Percentiles rank a stretch among this genome's conserved stretches.
Conservation (phyloP, 2,797 vertebrate species). For the Valencia hispanica region DNA sequence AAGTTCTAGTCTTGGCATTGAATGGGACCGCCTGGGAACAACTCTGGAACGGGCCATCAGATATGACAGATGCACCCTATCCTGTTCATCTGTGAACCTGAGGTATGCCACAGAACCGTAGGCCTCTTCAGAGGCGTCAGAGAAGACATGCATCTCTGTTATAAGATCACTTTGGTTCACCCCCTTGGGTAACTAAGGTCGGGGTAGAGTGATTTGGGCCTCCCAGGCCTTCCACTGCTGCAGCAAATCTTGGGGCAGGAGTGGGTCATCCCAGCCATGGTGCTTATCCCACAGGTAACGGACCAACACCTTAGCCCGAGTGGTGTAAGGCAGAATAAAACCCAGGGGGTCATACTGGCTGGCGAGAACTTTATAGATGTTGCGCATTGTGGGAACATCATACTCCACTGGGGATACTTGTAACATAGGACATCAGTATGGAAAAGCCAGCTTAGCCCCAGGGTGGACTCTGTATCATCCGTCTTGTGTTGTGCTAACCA, state of each 20-base stretch:
- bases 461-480: too few relatives aligned
- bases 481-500: too few relatives aligned
- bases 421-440: too few relatives aligned
- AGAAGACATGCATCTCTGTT: not conserved
- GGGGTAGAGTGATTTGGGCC: not conserved
- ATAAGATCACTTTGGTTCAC: not conserved
- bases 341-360: not conserved
- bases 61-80: too few relatives aligned
- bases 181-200: fast-evolving
- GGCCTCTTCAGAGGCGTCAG: not conserved
- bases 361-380: not conserved
- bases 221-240: not conserved
- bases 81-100: too few relatives aligned
- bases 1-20: too few relatives aligned
- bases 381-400: not conserved
- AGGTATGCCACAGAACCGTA: not conserved
- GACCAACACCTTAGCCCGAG: not conserved
- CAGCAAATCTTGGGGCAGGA: fast-evolving
- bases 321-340: not conserved
- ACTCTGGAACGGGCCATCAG: too few relatives aligned
- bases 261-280: too few relatives aligned
- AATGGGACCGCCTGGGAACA: too few relatives aligned
- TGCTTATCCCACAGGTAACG: not conserved
- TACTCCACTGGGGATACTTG: not conserved
- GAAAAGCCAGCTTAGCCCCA: too few relatives aligned